A percentile compares a stretch with the other conserved stretches of the same genome.
These are phyloP conservation scores for Toxotes chatareus DNA, from an alignment of 2,113 vertebrate genomes.

Conservation along the genomic window DNA sequence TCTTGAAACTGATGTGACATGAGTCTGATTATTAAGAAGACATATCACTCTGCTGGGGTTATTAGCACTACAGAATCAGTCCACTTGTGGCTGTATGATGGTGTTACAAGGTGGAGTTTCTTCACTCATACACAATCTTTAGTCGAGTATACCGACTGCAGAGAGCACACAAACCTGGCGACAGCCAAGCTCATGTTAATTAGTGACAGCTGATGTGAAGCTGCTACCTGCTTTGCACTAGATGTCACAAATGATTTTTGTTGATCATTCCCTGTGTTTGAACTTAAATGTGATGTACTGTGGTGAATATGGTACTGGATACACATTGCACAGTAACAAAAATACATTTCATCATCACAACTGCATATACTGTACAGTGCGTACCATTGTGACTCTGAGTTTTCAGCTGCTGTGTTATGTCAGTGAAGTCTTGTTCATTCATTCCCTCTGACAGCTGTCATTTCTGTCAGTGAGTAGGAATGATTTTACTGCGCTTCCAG, in stretches of 20 bases:
- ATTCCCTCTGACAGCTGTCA: conserved; percentile 63
- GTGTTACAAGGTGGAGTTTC: background rate
- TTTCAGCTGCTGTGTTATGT: conserved; percentile 17
- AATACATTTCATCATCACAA: conserved; percentile 1
- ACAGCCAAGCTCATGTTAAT: background rate
- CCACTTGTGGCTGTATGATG: background rate
- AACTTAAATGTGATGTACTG: background rate
- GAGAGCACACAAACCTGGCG: background rate
- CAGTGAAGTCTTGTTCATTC: conserved; percentile 35
- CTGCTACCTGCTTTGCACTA: background rate
- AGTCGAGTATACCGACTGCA: background rate
- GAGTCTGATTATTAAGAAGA: no score
- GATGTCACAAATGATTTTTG: background rate
- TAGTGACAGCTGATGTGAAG: background rate
- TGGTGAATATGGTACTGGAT: background rate
- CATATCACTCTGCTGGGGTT: background rate
- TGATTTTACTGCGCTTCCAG: conserved; percentile 34
- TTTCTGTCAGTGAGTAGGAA: conserved; percentile 51
- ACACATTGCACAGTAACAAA: conserved; percentile 5
- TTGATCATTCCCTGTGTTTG: background rate
- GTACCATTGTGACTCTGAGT: background rate
- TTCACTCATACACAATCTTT: background rate
- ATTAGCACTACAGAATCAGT: background rate
- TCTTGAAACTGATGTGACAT: no score
- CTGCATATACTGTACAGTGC: background rate